A percentile compares a stretch with the other conserved stretches of the same genome.
These are phyloP conservation scores for Mylabris sibirica DNA, from an alignment of 2,888 invertebrate genomes.

Conservation along the genomic window DNA sequence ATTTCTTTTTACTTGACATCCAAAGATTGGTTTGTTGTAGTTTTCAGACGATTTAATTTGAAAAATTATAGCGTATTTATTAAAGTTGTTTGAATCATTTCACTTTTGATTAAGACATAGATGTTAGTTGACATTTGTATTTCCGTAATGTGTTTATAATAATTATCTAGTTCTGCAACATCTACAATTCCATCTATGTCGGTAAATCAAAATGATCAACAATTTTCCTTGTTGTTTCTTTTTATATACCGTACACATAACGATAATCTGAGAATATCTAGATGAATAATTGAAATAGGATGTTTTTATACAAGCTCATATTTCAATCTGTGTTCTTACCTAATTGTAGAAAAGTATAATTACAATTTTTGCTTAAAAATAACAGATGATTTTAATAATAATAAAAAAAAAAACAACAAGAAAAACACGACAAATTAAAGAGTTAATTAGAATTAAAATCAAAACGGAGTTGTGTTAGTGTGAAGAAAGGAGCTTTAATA, in stretches of 20 bases:
- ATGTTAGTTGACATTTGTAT: conserved; percentile 15
- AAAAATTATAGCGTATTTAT: conserved; percentile 18
- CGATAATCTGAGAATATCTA: not conserved
- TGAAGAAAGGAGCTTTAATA: conserved; percentile 2
- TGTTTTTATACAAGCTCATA: not conserved
- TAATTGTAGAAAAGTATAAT: not conserved
- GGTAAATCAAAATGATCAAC: conserved; percentile 6
- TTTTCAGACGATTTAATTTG: conserved; percentile 6
- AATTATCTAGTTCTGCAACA: conserved; percentile 12
- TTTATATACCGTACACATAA: not conserved
- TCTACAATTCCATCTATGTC: conserved; percentile 6
- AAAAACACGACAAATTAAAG: not conserved
- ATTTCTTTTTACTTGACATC: not conserved
- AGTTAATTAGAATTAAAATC: conserved; percentile 6
- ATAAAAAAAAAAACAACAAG: not conserved
- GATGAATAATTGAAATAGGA: not conserved
- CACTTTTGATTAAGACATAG: conserved; percentile 29
- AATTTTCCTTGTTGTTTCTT: not conserved
- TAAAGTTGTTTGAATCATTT: conserved; percentile 14
- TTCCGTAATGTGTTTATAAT: conserved; percentile 8
- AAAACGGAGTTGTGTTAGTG: not conserved
- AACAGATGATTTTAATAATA: not conserved
- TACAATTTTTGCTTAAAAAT: not conserved
- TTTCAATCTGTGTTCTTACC: not conserved
- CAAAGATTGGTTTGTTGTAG: not conserved